phyloP scores from a whole-genome alignment of 2,797 vertebrate genomes.

The Hippocampus kuda region DNA sequence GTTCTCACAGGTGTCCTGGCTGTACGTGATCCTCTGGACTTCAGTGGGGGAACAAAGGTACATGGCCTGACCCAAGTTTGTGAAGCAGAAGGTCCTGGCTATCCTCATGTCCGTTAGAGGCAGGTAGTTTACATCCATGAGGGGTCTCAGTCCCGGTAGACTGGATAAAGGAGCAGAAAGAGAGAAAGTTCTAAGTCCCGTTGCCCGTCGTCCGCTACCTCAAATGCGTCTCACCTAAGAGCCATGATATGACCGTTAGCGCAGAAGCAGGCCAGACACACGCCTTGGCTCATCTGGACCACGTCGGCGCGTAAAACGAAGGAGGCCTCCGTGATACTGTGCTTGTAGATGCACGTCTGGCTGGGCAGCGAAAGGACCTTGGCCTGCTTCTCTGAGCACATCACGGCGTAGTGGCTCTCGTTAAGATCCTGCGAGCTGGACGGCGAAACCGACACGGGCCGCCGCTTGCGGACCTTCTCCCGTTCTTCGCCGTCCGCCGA shows the following conservation, averaged over 20 bases:
- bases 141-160: conserved; percentile 90
- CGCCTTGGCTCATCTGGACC: conserved; percentile 82
- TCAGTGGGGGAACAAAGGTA: conserved; percentile 96
- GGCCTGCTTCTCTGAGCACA: conserved; percentile 98
- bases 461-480: conserved; percentile 74
- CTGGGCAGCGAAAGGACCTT: conserved; percentile 92
- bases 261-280: conserved; percentile 93
- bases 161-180: conserved; percentile 51
- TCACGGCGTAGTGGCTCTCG: conserved; percentile 92
- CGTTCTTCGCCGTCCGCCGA: conserved; percentile 86
- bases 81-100: conserved; percentile 98
- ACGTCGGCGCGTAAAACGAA: conserved; percentile 93
- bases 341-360: conserved; percentile 91
- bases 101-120: conserved; percentile 98
- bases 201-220: neutral
- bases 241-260: conserved; percentile 99
- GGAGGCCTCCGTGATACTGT: conserved; percentile 95
- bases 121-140: conserved; percentile 96
- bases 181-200: neutral
- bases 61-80: conserved; percentile 93
- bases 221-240: conserved; percentile 77
- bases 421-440: conserved; percentile 90
- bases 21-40: conserved; percentile 96
- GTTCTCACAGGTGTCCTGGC: conserved; percentile 97
- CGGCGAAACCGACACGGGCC: conserved; percentile 86